These are phyloP conservation scores for Drosophila nasuta DNA, from an alignment of 1,140 invertebrate genomes.

Conservation along the genomic window DNA sequence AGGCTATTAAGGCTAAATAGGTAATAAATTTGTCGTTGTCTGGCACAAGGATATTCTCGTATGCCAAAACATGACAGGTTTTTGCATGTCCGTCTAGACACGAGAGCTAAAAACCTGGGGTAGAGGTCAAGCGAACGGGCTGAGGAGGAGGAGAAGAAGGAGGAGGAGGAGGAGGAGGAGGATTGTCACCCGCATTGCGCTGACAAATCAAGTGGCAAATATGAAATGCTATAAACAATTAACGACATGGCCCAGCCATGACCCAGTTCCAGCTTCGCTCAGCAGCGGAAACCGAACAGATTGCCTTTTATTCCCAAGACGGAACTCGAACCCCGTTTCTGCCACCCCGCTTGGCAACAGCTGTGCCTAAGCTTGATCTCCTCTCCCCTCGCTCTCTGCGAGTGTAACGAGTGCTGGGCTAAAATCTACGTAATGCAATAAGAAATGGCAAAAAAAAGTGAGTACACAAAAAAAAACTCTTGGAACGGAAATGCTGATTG, in stretches of 20 bases:
- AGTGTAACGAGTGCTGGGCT: conserved; percentile 20
- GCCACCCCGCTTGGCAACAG: conserved; percentile 7
- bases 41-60: conserved; percentile 63
- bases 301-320: conserved; percentile 37
- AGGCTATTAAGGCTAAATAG: conserved; percentile 80
- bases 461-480: conserved; percentile 45
- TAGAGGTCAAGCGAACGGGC: not conserved
- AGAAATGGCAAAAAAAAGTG: conserved; percentile 36
- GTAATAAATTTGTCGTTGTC: conserved; percentile 80
- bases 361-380: conserved; percentile 10
- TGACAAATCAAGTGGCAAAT: conserved; percentile 48
- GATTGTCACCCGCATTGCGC: conserved; percentile 37
- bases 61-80: conserved; percentile 59
- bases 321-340: not conserved
- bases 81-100: conserved; percentile 65
- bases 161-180: not conserved
- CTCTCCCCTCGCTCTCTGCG: not conserved
- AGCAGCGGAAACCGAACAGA: conserved; percentile 43
- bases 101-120: not conserved
- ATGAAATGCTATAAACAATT: conserved; percentile 54
- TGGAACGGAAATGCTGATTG: conserved; percentile 82
- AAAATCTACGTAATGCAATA: conserved; percentile 67
- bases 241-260: conserved; percentile 28
- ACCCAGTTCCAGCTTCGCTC: conserved; percentile 21
- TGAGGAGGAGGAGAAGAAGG: not conserved